phyloP scores from a whole-genome alignment of 2,113 vertebrate genomes.

The Aegithalos caudatus region DNA sequence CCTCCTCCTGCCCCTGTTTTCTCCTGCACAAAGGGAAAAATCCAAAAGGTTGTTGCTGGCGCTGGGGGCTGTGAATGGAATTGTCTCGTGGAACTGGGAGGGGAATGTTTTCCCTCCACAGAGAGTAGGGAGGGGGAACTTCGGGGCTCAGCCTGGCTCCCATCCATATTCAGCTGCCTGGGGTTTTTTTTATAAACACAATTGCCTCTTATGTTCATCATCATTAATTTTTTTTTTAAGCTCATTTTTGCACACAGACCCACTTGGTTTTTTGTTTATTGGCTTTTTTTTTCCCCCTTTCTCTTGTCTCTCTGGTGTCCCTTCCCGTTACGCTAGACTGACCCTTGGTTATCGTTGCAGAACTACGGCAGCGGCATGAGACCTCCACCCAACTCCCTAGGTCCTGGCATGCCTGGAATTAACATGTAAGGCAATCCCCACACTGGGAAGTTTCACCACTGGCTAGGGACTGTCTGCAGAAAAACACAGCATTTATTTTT shows the following conservation, averaged over 20 bases:
- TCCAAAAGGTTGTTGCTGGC: not conserved
- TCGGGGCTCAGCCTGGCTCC: not conserved
- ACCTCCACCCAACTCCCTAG: conserved; percentile 97
- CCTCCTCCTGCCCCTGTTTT: not conserved
- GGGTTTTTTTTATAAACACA: not conserved
- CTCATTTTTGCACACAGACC: conserved; percentile 55
- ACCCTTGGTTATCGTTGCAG: conserved; percentile 84
- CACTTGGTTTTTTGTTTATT: conserved; percentile 26
- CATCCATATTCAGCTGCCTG: not conserved
- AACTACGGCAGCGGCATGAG: conserved; percentile 98
- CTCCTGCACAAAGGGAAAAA: not conserved
- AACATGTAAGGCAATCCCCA: conserved; percentile 85
- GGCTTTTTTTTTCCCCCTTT: not conserved
- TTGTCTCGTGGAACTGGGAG: not conserved
- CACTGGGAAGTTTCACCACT: rapidly evolving
- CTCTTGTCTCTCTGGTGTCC: conserved; percentile 12
- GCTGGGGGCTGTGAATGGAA: not conserved
- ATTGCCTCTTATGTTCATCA: not conserved
- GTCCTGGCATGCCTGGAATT: conserved; percentile 96
- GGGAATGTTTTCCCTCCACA: not conserved
- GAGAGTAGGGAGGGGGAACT: not conserved
- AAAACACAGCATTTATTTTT: not conserved
- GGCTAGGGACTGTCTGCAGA: not conserved
- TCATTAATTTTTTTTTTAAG: not conserved
- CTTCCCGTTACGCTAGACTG: conserved; percentile 70